Evolutionary conservation across 2,113 vertebrate species (phyloP).

Genomic region (Odontophorus gujanensis): DNA sequence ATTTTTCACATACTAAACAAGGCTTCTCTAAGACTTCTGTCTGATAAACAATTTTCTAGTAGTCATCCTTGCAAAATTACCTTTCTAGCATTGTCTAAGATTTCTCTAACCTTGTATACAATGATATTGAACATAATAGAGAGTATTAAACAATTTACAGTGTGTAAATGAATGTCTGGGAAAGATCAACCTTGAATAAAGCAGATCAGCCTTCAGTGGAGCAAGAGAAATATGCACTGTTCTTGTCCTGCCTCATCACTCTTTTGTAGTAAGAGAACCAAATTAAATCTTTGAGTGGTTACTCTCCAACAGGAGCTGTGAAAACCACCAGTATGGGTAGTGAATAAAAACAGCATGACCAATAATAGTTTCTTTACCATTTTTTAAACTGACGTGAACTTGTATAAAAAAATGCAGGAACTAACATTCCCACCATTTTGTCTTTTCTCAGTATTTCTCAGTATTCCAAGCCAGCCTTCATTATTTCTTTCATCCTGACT

Average conservation of each 20-base stretch:
- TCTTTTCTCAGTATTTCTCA: not conserved
- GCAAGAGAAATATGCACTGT: not conserved
- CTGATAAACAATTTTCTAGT: not conserved
- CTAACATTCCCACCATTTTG: not conserved
- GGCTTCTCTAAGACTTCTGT: accelerated
- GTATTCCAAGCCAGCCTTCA: not conserved
- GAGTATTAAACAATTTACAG: not conserved
- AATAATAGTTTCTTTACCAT: not conserved
- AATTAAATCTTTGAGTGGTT: not conserved
- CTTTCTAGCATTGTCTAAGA: not conserved
- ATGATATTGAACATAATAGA: not conserved
- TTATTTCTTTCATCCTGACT: not conserved
- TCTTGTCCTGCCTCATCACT: not conserved
- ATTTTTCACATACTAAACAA: not conserved
- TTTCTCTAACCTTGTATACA: not conserved
- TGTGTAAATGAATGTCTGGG: not conserved
- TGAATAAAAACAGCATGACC: not conserved
- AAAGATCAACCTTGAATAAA: not conserved
- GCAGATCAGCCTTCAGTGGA: not conserved
- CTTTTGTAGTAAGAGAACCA: not conserved
- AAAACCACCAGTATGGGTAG: not conserved
- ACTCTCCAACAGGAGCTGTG: not conserved
- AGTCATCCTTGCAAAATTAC: not conserved
- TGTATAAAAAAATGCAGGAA: not conserved
- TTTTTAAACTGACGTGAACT: not conserved